Evolutionary conservation across 2,797 vertebrate genomes (phyloP), one percentile per base, ranked within the genome.

Genomic region (Erpetoichthys calabaricus): DNA sequence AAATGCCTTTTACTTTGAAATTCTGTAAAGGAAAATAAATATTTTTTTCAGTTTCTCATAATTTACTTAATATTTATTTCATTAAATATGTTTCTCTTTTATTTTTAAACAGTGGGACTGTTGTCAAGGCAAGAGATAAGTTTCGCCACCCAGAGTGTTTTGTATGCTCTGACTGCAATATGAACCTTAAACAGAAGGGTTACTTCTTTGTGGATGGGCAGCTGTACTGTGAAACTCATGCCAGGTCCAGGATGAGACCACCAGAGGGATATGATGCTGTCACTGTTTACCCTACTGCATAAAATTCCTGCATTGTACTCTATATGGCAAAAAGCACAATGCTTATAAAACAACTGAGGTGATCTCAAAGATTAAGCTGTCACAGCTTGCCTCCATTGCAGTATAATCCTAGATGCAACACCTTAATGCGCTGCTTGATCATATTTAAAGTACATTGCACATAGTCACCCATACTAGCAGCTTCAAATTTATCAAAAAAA

Each of bases 151-250:
- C 94, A 0, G 92, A 91, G 47, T 99, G 96, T 73, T 98, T 99
- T 1, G 92, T 97, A 68, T 99, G 96, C 57, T 80, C 88, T 0
- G 92, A 97, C 83, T 99, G 96, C 51, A 85, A 86, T 61, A 73
- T 91, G 70, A 98, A 92, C 86, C 86, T 99, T 64, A 99, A 98
- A 72, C 94, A 99, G 65, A 90, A 89, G 68, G 96, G 95, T 45
- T 98, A 95, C 63, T 98, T 94, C 86, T 94, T 98, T 3, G 88
- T 98, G 77, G 92, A 94, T 67, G 92, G 89, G 2, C 85, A 97
- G 55, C 73, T 99, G 47, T 98, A 94, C 86, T 99, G 96, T 7
- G 96, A 99, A 80, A 73, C 65, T 45, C 96, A 98, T 0, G 94
- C 94, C 0, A 86, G 91, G 1, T 84, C 88, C 67, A 84, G 90